A percentile compares a stretch with the other conserved stretches of the same genome.
Conservation (phyloP, 2,888 invertebrate genomes). For the Tenthredo distinguenda region DNA sequence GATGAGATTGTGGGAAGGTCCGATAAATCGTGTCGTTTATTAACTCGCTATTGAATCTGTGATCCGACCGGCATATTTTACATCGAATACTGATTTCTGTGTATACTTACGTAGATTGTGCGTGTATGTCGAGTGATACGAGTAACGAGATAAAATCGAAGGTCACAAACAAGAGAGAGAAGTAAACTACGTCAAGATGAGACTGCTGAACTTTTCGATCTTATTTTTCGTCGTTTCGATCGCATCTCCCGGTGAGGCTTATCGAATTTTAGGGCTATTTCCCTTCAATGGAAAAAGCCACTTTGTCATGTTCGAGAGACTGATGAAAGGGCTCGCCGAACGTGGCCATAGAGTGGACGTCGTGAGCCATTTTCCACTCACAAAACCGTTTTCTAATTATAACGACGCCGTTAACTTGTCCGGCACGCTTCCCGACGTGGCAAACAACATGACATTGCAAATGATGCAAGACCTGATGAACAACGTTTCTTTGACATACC, state of each 20-base stretch:
- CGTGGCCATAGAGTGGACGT: constrained; percentile 77
- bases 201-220: not conserved
- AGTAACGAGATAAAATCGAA: too few species aligned
- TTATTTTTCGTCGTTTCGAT: constrained; percentile 52
- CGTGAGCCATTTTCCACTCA: constrained; percentile 59
- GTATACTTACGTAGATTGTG: not conserved
- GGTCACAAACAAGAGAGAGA: not conserved
- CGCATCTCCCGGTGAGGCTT: constrained; percentile 62
- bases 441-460: constrained; percentile 30
- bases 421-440: not conserved
- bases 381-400: constrained; percentile 21
- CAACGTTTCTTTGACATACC: not conserved
- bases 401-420: not conserved
- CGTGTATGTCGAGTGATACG: not conserved
- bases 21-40: not conserved
- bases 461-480: not conserved
- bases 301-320: constrained; percentile 76
- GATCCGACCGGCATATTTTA: not conserved
- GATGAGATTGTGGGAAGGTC: not conserved
- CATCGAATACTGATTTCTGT: not conserved
- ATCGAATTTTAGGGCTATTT: constrained; percentile 76
- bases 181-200: not conserved
- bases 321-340: constrained; percentile 76
- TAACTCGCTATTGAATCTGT: not conserved
- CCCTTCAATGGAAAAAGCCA: constrained; percentile 79